Evolutionary conservation across 2,797 vertebrate genomes (phyloP).

Genomic region (Gymnothorax javanicus): DNA sequence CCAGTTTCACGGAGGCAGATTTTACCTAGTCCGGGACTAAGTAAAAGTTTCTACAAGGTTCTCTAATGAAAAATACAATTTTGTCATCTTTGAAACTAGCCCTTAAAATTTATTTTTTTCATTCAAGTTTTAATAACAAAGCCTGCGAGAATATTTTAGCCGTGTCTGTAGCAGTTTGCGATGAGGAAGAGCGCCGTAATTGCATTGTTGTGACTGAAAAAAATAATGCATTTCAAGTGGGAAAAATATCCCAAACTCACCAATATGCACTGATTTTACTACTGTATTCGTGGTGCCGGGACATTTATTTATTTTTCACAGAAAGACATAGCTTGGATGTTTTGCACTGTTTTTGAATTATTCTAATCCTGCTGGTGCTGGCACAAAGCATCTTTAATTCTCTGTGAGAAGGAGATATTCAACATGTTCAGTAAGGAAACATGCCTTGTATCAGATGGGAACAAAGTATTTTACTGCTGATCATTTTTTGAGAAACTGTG

Average conservation of each 20-base stretch:
- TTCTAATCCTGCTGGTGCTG: neutral
- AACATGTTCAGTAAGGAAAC: neutral
- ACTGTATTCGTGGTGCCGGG: neutral
- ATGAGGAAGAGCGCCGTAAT: neutral
- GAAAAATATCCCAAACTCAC: neutral
- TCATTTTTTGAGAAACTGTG: neutral
- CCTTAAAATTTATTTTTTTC: too few species aligned
- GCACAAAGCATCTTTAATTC: neutral
- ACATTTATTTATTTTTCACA: neutral
- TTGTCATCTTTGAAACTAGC: too few species aligned
- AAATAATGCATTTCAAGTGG: neutral
- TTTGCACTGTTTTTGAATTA: constrained; percentile 1
- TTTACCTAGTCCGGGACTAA: too few species aligned
- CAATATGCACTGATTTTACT: neutral
- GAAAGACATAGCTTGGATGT: neutral
- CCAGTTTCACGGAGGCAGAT: too few species aligned
- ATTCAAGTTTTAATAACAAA: too few species aligned
- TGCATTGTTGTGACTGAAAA: neutral
- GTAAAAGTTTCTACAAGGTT: too few species aligned
- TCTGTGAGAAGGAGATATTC: constrained; percentile 3
- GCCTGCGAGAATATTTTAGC: neutral
- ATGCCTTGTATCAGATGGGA: neutral
- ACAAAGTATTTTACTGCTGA: constrained; percentile 15
- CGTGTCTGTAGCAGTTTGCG: neutral
- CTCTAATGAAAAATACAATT: too few species aligned